These are phyloP conservation scores for Leptinotarsa juncta DNA, from an alignment of 2,888 invertebrate genomes.

Conservation along the genomic window DNA sequence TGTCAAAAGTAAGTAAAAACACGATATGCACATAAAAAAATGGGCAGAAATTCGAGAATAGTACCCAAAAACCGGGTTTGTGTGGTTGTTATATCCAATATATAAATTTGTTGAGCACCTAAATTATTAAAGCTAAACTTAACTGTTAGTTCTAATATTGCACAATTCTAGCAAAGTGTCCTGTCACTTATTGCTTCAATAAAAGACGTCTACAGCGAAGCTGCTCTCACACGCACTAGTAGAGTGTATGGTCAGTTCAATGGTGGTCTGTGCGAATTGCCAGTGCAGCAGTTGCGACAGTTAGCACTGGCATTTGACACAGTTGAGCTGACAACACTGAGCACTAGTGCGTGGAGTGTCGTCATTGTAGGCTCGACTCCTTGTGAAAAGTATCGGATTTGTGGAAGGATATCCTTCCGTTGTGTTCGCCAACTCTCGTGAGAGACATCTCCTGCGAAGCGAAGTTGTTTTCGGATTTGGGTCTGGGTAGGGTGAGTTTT, in stretches of 20 bases:
- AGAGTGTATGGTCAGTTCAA: conserved; percentile 50
- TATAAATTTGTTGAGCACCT: conserved; percentile 66
- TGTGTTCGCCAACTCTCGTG: conserved; percentile 69
- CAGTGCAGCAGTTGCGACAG: conserved; percentile 54
- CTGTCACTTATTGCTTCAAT: conserved; percentile 57
- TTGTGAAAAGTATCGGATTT: conserved; percentile 85
- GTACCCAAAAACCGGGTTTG: conserved; percentile 56
- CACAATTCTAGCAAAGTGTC: conserved; percentile 66
- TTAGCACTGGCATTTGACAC: conserved; percentile 56
- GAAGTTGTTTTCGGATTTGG: conserved; percentile 88
- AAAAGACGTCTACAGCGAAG: conserved; percentile 20
- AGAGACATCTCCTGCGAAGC: conserved; percentile 74
- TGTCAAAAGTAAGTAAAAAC: too few relatives aligned
- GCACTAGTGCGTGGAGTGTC: conserved; percentile 78
- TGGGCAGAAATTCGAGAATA: conserved; percentile 22
- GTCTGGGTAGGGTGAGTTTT: conserved; percentile 79
- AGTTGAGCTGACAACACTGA: conserved; percentile 56
- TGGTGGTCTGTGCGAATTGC: conserved; percentile 54
- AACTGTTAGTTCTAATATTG: conserved; percentile 66
- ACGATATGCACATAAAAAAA: neutral
- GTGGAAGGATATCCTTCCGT: conserved; percentile 75
- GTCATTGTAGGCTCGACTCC: conserved; percentile 76
- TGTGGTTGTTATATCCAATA: conserved; percentile 48
- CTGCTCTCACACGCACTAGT: conserved; percentile 51
- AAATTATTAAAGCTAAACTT: conserved; percentile 66